Evolutionary conservation across 2,113 vertebrate species (phyloP).

Genomic region (Actinemys pallida): DNA sequence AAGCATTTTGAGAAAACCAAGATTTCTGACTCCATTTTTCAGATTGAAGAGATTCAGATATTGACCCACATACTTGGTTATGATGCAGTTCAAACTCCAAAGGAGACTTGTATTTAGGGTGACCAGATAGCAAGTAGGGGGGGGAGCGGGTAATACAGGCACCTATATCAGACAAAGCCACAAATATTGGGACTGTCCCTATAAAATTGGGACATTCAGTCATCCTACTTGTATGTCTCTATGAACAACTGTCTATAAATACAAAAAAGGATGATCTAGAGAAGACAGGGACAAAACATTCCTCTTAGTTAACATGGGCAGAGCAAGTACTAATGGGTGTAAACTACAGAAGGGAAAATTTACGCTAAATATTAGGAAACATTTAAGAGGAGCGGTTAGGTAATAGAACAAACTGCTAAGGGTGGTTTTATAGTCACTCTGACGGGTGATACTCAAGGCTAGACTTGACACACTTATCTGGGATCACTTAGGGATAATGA

Average conservation of each 20-base stretch:
- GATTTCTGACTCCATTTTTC: slow-evolving; percentile 3
- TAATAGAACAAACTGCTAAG: background rate
- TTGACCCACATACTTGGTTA: background rate
- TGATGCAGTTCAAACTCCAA: background rate
- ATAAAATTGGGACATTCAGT: background rate
- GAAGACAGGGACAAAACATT: background rate
- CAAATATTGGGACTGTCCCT: background rate
- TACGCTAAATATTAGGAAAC: background rate
- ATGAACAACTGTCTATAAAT: background rate
- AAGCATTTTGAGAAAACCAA: background rate
- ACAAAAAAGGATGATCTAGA: background rate
- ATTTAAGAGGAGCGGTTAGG: background rate
- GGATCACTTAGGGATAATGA: background rate
- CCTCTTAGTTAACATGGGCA: background rate
- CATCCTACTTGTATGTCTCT: background rate
- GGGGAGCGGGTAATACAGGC: background rate
- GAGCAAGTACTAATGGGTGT: background rate
- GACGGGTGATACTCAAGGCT: background rate
- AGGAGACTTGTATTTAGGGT: background rate
- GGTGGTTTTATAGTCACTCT: background rate
- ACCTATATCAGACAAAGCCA: background rate
- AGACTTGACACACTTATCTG: background rate
- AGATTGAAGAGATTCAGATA: background rate
- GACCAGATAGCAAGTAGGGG: background rate
- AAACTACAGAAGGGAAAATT: background rate